phyloP scores from a whole-genome alignment of 2,888 invertebrate species.

The Temnothorax unifasciatus region DNA sequence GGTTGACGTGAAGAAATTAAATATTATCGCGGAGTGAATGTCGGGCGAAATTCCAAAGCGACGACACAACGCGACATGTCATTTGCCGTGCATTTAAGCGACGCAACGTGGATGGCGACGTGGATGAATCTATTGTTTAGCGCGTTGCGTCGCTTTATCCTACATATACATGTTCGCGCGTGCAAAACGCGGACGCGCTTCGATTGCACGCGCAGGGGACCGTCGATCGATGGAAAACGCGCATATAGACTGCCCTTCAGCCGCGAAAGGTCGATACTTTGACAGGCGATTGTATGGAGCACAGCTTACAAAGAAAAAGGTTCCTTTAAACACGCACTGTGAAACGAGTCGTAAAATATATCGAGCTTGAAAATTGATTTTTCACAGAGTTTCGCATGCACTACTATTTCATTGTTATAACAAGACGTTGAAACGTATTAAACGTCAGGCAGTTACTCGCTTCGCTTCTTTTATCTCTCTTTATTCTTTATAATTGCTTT shows the following conservation, averaged over 20 bases:
- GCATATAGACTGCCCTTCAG: constrained; percentile 4
- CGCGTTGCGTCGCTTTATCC: constrained; percentile 34
- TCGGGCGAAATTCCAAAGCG: constrained; percentile 35
- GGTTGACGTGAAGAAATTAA: constrained; percentile 46
- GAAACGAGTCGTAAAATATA: not conserved
- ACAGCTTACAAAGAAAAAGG: not conserved
- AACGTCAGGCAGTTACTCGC: not conserved
- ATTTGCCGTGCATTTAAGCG: constrained; percentile 53
- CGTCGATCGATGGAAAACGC: constrained; percentile 45
- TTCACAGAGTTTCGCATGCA: not conserved
- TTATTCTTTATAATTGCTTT: constrained; percentile 17
- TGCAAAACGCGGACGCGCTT: constrained; percentile 32
- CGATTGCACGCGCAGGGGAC: constrained; percentile 21
- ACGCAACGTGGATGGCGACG: constrained; percentile 38
- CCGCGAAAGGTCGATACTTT: constrained; percentile 30
- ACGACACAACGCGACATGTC: constrained; percentile 39
- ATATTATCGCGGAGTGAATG: constrained; percentile 43
- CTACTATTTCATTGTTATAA: not conserved
- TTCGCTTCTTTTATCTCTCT: not conserved
- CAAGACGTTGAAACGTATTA: constrained; percentile 5
- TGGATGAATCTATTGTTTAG: constrained; percentile 54
- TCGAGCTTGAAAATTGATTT: constrained; percentile 20
- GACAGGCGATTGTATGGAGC: constrained; percentile 9
- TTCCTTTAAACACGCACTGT: not conserved
- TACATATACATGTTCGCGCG: not conserved